These are phyloP conservation scores for Poecilia picta DNA, from an alignment of 2,797 vertebrate species.

Conservation along the genomic window DNA sequence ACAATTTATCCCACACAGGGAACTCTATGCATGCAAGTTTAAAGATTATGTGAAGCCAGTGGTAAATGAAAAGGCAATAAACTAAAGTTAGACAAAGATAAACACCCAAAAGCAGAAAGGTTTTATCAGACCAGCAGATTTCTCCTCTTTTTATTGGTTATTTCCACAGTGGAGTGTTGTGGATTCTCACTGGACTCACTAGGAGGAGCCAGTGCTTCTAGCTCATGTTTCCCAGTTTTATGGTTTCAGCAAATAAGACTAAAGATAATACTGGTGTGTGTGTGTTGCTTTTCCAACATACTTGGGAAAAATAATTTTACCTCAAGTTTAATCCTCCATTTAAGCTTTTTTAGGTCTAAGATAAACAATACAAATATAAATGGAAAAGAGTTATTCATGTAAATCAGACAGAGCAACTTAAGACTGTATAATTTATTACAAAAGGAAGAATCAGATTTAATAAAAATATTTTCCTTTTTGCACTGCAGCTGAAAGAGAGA, in stretches of 20 bases:
- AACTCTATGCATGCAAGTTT: conserved; percentile 10
- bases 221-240: neutral
- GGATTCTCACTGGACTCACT: neutral
- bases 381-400: neutral
- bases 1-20: conserved; percentile 29
- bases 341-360: too few species aligned
- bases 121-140: neutral
- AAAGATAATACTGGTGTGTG: neutral
- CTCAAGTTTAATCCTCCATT: neutral
- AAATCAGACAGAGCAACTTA: neutral
- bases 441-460: neutral
- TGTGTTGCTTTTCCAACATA: neutral
- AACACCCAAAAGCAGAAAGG: neutral
- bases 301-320: neutral
- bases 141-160: neutral
- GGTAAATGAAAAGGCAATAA: neutral
- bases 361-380: neutral
- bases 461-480: conserved; percentile 5
- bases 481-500: conserved; percentile 13
- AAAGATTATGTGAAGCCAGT: neutral
- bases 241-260: neutral
- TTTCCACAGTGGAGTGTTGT: neutral
- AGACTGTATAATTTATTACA: neutral
- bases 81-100: conserved; percentile 1
- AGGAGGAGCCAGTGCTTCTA: neutral